These are phyloP conservation scores for Drosophila acutilabella DNA, from an alignment of 2,888 invertebrate genomes.

Conservation along the genomic window DNA sequence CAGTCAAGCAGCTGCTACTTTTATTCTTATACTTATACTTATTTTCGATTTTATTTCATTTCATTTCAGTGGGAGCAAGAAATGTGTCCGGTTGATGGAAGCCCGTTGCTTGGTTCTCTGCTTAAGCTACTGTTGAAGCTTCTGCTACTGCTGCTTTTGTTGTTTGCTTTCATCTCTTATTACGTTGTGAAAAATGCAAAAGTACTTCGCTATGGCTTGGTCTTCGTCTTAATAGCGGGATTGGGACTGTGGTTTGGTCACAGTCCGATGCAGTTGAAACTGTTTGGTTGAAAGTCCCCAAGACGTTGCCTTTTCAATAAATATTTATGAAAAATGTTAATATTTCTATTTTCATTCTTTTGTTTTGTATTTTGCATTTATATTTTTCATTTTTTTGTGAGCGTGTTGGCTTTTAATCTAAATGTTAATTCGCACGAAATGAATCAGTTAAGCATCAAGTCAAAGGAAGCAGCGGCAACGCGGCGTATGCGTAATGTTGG, in stretches of 20 bases:
- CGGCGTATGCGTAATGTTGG: constrained; percentile 60
- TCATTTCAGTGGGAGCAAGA: constrained; percentile 24
- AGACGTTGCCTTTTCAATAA: constrained; percentile 56
- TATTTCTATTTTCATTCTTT: constrained; percentile 16
- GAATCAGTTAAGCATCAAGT: constrained; percentile 68
- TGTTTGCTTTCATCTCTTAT: constrained; percentile 71
- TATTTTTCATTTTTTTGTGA: constrained; percentile 21
- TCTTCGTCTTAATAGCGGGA: constrained; percentile 5
- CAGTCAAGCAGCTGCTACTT: constrained; percentile 56
- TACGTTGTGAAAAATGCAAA: constrained; percentile 72
- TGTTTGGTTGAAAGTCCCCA: constrained; percentile 47
- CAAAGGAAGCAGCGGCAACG: constrained; percentile 4
- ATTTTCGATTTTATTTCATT: constrained; percentile 41
- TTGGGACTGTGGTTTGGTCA: constrained; percentile 19
- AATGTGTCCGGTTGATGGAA: constrained; percentile 48
- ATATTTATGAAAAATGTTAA: constrained; percentile 78
- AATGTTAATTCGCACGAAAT: constrained; percentile 72
- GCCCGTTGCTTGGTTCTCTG: constrained; percentile 24
- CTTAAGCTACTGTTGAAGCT: not conserved
- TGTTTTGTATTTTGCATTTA: constrained; percentile 3
- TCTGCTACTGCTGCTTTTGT: constrained; percentile 33
- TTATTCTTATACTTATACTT: constrained; percentile 21
- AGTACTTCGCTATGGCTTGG: constrained; percentile 52
- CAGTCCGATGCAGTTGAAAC: constrained; percentile 53
- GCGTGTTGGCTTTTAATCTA: constrained; percentile 69